These are phyloP conservation scores for Eupelmus urozonus DNA, from an alignment of 2,888 invertebrate genomes.

Conservation along the genomic window DNA sequence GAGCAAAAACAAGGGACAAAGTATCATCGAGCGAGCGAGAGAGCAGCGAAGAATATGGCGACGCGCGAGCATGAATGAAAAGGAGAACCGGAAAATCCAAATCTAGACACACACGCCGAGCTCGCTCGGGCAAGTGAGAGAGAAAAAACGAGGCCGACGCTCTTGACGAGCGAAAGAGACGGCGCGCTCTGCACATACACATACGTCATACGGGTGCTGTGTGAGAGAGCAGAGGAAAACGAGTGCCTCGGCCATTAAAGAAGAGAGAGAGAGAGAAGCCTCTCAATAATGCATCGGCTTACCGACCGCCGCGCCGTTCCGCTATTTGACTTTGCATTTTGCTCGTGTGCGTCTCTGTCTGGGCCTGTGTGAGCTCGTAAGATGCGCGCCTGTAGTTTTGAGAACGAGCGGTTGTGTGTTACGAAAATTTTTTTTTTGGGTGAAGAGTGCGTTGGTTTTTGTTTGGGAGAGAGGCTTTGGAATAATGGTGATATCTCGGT, in stretches of 20 bases:
- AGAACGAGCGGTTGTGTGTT: neutral
- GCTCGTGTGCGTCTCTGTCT: slow-evolving; percentile 10
- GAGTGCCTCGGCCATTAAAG: slow-evolving; percentile 51
- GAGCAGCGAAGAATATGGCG: neutral
- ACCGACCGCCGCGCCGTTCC: slow-evolving; percentile 53
- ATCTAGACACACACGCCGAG: too few relatives aligned
- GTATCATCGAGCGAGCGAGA: neutral
- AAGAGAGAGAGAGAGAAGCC: slow-evolving; percentile 54
- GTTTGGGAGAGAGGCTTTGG: too few relatives aligned
- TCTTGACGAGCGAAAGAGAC: neutral
- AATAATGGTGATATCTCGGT: too few relatives aligned
- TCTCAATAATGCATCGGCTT: slow-evolving; percentile 67
- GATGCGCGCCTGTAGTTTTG: slow-evolving; percentile 3
- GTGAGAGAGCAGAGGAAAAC: slow-evolving; percentile 54
- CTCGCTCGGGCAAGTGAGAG: neutral
- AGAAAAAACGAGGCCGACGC: slow-evolving; percentile 17
- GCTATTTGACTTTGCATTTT: slow-evolving; percentile 48
- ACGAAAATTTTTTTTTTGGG: too few relatives aligned
- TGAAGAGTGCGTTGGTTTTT: too few relatives aligned
- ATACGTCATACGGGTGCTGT: neutral
- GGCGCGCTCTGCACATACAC: neutral
- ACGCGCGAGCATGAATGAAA: slow-evolving; percentile 1
- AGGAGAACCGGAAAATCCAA: slow-evolving; percentile 2
- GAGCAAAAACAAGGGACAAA: neutral
- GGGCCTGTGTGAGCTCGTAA: too few relatives aligned